A percentile compares a stretch with the other conserved stretches of the same genome.
phyloP scores from a whole-genome alignment of 30 jellyfish, hydroid and myxozoan genomes.

The Chironex yamaguchii region DNA sequence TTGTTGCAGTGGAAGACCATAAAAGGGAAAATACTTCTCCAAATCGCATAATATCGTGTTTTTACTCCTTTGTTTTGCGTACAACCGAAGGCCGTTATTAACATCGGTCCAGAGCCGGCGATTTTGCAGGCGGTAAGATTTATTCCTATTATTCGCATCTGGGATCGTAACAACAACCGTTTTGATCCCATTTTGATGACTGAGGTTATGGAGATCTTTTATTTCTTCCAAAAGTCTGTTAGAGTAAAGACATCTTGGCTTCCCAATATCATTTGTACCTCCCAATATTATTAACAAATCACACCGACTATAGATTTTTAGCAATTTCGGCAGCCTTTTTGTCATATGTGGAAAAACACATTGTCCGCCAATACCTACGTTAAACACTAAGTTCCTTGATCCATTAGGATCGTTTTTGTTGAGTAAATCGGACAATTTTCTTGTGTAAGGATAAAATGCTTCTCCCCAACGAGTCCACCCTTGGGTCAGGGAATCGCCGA shows the following conservation, averaged over 20 bases:
- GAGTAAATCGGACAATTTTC: slow-evolving; percentile 40
- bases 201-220: slow-evolving; percentile 54
- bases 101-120: slow-evolving; percentile 53
- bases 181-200: slow-evolving; percentile 47
- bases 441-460: slow-evolving; percentile 79
- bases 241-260: slow-evolving; percentile 9
- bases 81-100: slow-evolving; percentile 47
- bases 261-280: slow-evolving; percentile 81
- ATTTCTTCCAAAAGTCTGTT: slow-evolving; percentile 53
- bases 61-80: slow-evolving; percentile 14
- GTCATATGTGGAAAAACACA: slow-evolving; percentile 76
- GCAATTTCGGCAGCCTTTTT: slow-evolving; percentile 47
- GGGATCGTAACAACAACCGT: slow-evolving; percentile 85
- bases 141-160: slow-evolving; percentile 46
- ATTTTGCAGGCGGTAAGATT: slow-evolving; percentile 25
- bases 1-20: slow-evolving; percentile 25
- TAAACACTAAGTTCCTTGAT: slow-evolving; percentile 8
- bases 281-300: slow-evolving; percentile 82
- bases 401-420: neutral
- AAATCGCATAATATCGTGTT: slow-evolving; percentile 64
- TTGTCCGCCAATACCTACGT: slow-evolving; percentile 83
- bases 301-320: neutral
- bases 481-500: slow-evolving; percentile 95
- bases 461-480: slow-evolving; percentile 88
- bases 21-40: slow-evolving; percentile 60